Evolutionary conservation across 2,888 invertebrate genomes (phyloP), one percentile per base, ranked within the genome.

Genomic region (Hydroisotoma schaefferi): DNA sequence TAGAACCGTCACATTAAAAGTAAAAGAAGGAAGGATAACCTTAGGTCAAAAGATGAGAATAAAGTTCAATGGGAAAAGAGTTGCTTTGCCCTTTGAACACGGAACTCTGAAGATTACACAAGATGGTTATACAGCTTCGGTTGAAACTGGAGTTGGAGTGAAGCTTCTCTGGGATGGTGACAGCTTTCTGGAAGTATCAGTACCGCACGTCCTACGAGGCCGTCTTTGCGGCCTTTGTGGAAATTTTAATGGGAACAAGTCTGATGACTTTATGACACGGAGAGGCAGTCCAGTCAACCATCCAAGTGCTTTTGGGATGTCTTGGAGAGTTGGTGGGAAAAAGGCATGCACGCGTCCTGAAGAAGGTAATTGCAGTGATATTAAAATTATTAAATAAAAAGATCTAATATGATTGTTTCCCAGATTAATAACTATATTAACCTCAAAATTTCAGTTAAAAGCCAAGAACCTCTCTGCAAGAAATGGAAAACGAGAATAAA

Each of bases 171-270:
- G 95, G 95, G 93, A 94, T 75, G 94, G 94, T 1, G 88, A 88
- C 72, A 92, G 93, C 73, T 94, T 93, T 75, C 80, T 94, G 61
- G 94, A 97, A 79, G 82, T 87, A 0, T 81, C 83, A 0, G 89
- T 92, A 15, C 88, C 91, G 3, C 74, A 85, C 82, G 61, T 80
- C 78, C 55, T 90, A 85, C 79, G 89, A 85, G 69, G 95, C 94
- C 76, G 95, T 94, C 79, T 84, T 92, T 94, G 94, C 75, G 97
- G 97, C 15, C 80, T 97, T 20, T 97, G 97, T 75, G 97, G 97
- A 1, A 95, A 95, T 76, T 97, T 89, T 78, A 97, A 95, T 78
- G 87, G 87, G 47, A 81, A 88, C 65, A 85, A 87, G 2, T 83
- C 88, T 51, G 71, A 72, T 55, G 75, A 84, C 80, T 68, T 84